phyloP scores from a whole-genome alignment of 1,140 invertebrate genomes.

The Nasonia giraulti region DNA sequence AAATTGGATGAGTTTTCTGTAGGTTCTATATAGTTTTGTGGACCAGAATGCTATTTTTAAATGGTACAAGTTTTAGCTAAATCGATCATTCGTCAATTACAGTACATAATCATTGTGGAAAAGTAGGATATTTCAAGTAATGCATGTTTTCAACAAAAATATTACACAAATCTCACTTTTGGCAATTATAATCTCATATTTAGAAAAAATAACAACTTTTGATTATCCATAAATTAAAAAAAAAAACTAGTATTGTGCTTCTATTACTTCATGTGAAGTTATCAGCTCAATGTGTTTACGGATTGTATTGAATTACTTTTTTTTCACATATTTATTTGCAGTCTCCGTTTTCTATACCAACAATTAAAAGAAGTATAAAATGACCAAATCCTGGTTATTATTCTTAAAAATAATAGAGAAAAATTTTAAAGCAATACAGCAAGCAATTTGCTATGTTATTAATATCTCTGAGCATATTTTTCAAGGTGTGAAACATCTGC shows the following conservation, averaged over 20 bases:
- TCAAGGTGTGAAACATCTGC: slow-evolving; percentile 27
- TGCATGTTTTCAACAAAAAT: slow-evolving; percentile 29
- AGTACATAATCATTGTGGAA: slow-evolving; percentile 9
- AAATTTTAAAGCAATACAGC: slow-evolving; percentile 8
- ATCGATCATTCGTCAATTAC: slow-evolving; percentile 31
- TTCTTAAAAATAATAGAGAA: slow-evolving; percentile 15
- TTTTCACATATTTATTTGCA: slow-evolving; percentile 45
- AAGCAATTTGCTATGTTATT: neutral
- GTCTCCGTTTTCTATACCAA: slow-evolving; percentile 45
- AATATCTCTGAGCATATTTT: slow-evolving; percentile 27
- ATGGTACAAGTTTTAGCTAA: slow-evolving; percentile 28
- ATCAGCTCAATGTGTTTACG: slow-evolving; percentile 19
- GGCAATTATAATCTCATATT: slow-evolving; percentile 36
- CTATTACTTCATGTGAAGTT: slow-evolving; percentile 33
- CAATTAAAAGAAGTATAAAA: slow-evolving; percentile 10
- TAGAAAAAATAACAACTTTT: slow-evolving; percentile 37
- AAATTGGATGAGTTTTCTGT: slow-evolving; percentile 13
- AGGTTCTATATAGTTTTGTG: neutral
- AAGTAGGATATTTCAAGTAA: slow-evolving; percentile 32
- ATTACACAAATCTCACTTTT: slow-evolving; percentile 29
- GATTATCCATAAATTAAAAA: slow-evolving; percentile 17
- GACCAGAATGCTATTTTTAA: slow-evolving; percentile 15
- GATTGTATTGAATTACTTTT: slow-evolving; percentile 43
- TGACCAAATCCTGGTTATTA: slow-evolving; percentile 33
- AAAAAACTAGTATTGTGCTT: slow-evolving; percentile 33